phyloP scores from a whole-genome alignment of 2,113 vertebrate genomes.

The Bubo blakistoni region DNA sequence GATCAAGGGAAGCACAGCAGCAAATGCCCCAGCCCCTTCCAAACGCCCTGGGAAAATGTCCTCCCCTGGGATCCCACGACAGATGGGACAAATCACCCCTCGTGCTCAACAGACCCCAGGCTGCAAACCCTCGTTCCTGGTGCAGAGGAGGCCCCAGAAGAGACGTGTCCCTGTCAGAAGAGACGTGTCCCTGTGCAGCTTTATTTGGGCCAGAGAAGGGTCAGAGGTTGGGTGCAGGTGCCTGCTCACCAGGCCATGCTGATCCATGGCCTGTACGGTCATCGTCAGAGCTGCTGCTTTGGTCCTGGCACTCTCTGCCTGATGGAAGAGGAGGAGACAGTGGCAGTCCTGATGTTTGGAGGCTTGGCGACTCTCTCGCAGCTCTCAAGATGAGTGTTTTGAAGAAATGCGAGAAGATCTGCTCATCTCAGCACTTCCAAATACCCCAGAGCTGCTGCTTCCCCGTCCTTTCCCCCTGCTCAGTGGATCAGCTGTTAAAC shows the following conservation, averaged over 20 bases:
- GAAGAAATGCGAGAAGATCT: neutral
- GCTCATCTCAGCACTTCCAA: neutral
- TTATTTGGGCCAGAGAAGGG: neutral
- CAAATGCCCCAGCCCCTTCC: neutral
- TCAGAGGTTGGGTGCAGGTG: too few species aligned
- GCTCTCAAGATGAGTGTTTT: neutral
- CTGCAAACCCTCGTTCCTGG: neutral
- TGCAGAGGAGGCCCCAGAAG: neutral
- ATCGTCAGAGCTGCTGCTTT: slow-evolving; percentile 45
- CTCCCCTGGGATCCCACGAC: neutral
- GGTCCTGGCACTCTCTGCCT: slow-evolving; percentile 70
- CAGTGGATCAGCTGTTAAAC: neutral
- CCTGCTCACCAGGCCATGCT: slow-evolving; percentile 59
- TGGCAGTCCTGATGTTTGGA: neutral
- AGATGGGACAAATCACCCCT: neutral
- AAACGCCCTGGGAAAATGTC: neutral
- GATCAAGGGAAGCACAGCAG: neutral
- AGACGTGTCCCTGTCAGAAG: too few species aligned
- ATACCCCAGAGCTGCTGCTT: neutral
- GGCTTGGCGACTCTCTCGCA: neutral
- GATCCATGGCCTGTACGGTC: slow-evolving; percentile 53
- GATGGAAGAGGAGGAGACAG: neutral
- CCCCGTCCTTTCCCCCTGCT: neutral
- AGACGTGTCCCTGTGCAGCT: neutral
- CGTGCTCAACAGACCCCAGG: accelerated